Percentiles rank a stretch among this genome's conserved stretches.
Conservation (phyloP, 2,797 vertebrate species). For the Tenualosa ilisha region DNA sequence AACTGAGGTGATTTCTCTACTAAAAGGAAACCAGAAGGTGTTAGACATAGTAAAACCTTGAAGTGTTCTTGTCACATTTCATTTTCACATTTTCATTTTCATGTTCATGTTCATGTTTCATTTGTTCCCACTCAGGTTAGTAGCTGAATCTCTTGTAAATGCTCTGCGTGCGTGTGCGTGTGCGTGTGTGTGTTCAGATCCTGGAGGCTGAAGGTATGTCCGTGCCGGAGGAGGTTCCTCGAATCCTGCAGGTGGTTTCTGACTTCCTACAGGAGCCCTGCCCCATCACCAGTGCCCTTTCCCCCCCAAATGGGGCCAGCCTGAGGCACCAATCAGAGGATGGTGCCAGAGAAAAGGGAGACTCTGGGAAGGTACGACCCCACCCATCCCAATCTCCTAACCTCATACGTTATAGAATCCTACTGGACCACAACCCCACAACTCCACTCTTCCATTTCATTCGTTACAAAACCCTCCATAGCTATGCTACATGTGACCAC, state of each 20-base stretch:
- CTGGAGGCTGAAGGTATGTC: conserved; percentile 70
- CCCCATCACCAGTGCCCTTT: conserved; percentile 67
- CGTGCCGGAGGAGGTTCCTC: conserved; percentile 71
- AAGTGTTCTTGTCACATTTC: not conserved
- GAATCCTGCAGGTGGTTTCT: conserved; percentile 66
- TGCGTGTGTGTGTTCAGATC: conserved; percentile 62
- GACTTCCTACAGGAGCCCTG: conserved; percentile 68
- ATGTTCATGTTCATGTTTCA: not conserved
- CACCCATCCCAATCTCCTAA: not conserved
- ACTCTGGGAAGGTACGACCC: conserved; percentile 52
- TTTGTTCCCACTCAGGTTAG: not conserved
- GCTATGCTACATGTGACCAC: no score
- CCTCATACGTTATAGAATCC: no score
- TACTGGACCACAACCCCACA: no score
- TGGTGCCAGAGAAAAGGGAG: conserved; percentile 48
- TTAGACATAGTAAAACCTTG: not conserved
- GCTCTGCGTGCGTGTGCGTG: conserved; percentile 12
- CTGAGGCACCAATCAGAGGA: conserved; percentile 49
- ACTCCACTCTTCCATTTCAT: no score
- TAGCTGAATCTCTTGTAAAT: not conserved
- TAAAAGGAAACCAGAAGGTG: not conserved
- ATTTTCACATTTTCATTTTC: not conserved
- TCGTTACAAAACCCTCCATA: no score
- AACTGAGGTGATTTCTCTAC: not conserved
- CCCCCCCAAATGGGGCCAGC: conserved; percentile 49